These are phyloP conservation scores for Philopedon plagiatum DNA, from an alignment of 2,888 invertebrate species.

Conservation along the genomic window DNA sequence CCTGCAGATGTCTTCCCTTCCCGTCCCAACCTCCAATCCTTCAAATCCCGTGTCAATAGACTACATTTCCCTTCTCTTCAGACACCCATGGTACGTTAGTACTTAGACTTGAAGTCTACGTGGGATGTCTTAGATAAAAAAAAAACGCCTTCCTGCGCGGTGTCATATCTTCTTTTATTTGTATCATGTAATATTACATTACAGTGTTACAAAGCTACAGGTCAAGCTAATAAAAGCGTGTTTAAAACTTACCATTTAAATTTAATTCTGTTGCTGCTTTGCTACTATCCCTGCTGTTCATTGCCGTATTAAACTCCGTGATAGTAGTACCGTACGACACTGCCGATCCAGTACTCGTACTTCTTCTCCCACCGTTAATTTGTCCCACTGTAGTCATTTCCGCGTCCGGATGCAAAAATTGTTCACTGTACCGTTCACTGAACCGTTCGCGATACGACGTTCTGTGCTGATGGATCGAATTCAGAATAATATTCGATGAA, in stretches of 20 bases:
- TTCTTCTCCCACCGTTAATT: conserved; percentile 72
- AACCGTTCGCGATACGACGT: conserved; percentile 74
- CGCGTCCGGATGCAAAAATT: conserved; percentile 75
- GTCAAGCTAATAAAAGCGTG: neutral
- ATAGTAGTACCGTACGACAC: conserved; percentile 70
- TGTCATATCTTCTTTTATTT: too few relatives aligned
- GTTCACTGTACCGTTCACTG: conserved; percentile 63
- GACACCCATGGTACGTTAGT: too few relatives aligned
- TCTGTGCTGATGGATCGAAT: conserved; percentile 87
- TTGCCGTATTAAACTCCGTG: conserved; percentile 64
- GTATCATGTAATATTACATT: too few relatives aligned
- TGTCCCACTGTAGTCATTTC: conserved; percentile 72
- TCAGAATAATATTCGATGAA: conserved; percentile 88
- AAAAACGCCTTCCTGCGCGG: too few relatives aligned
- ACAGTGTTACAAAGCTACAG: too few relatives aligned
- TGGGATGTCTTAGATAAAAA: too few relatives aligned
- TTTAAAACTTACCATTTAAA: conserved; percentile 79
- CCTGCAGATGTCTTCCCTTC: too few relatives aligned
- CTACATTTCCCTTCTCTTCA: too few relatives aligned
- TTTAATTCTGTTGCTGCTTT: conserved; percentile 80
- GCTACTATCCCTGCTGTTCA: conserved; percentile 70
- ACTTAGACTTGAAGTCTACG: too few relatives aligned
- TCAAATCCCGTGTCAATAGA: too few relatives aligned
- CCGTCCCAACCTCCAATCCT: too few relatives aligned
- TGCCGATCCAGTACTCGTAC: conserved; percentile 73